Conservation (phyloP, 2,797 vertebrate genomes). For the Neopelma chrysocephalum region DNA sequence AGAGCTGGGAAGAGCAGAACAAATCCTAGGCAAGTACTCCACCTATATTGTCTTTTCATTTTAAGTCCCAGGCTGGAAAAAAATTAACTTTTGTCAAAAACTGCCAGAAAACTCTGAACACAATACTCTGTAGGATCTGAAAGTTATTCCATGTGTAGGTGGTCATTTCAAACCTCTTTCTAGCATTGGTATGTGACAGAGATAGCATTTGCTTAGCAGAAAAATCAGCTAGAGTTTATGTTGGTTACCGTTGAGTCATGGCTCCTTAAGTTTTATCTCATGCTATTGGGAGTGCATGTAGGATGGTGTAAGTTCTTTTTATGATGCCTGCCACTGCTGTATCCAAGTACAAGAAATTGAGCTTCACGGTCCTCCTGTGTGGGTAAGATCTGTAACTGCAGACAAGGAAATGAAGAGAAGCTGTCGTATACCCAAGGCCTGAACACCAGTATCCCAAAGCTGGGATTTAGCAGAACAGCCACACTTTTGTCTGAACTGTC, state of each 20-base stretch:
- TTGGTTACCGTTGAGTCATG: neutral
- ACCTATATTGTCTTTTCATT: neutral
- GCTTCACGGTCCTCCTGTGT: neutral
- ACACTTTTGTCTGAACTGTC: neutral
- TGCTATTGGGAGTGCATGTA: neutral
- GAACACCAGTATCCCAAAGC: neutral
- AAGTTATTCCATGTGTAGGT: neutral
- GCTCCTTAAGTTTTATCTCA: neutral
- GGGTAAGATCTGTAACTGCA: neutral
- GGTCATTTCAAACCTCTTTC: neutral
- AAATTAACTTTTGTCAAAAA: neutral
- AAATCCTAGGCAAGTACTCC: neutral
- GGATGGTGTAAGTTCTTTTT: neutral
- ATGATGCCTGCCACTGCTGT: neutral
- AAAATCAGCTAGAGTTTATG: neutral
- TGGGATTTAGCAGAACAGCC: neutral
- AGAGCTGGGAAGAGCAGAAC: neutral
- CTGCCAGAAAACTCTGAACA: neutral
- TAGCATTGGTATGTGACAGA: neutral
- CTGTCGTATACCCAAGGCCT: rapidly evolving
- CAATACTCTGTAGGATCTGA: neutral
- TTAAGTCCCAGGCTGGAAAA: neutral
- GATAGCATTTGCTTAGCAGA: neutral
- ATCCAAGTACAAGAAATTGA: neutral
- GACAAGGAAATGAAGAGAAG: neutral